Evolutionary conservation across 1,140 invertebrate genomes (phyloP).

Genomic region (Tetranychus cinnabarinus): DNA sequence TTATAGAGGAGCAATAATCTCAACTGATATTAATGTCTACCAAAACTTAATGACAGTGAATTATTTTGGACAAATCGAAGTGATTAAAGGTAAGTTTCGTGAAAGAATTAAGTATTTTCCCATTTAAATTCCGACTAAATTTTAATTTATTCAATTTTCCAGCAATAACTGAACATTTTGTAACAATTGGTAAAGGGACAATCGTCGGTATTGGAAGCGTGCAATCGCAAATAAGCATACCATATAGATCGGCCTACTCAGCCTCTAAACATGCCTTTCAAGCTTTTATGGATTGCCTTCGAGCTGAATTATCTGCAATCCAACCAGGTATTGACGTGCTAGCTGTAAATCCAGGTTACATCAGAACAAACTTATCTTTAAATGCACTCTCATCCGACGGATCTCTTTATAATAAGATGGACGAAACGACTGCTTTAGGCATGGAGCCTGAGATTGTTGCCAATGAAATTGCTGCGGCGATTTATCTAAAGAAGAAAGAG

Average conservation of each 20-base stretch:
- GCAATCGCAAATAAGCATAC: slow-evolving; percentile 71
- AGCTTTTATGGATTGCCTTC: slow-evolving; percentile 56
- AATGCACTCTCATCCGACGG: slow-evolving; percentile 65
- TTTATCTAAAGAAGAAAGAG: slow-evolving; percentile 42
- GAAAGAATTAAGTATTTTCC: too few relatives aligned
- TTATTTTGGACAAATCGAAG: slow-evolving; percentile 70
- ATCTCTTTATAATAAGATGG: slow-evolving; percentile 51
- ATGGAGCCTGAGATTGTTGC: slow-evolving; percentile 47
- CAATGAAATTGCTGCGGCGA: slow-evolving; percentile 35
- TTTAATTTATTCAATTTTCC: too few relatives aligned
- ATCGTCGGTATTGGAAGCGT: slow-evolving; percentile 77
- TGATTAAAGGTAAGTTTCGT: slow-evolving; percentile 48
- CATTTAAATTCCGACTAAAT: too few relatives aligned
- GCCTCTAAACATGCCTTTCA: slow-evolving; percentile 86
- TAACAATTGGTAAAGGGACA: slow-evolving; percentile 45
- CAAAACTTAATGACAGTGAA: slow-evolving; percentile 74
- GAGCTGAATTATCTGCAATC: slow-evolving; percentile 40
- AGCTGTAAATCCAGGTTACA: slow-evolving; percentile 64
- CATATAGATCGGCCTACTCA: slow-evolving; percentile 38
- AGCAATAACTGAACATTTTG: slow-evolving; percentile 38
- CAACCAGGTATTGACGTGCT: slow-evolving; percentile 37
- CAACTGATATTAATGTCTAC: slow-evolving; percentile 57
- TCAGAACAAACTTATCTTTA: slow-evolving; percentile 61
- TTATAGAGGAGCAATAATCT: slow-evolving; percentile 38
- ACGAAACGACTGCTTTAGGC: slow-evolving; percentile 45